phyloP scores from a whole-genome alignment of 2,888 invertebrate genomes.

The Dendrolimus pini region DNA sequence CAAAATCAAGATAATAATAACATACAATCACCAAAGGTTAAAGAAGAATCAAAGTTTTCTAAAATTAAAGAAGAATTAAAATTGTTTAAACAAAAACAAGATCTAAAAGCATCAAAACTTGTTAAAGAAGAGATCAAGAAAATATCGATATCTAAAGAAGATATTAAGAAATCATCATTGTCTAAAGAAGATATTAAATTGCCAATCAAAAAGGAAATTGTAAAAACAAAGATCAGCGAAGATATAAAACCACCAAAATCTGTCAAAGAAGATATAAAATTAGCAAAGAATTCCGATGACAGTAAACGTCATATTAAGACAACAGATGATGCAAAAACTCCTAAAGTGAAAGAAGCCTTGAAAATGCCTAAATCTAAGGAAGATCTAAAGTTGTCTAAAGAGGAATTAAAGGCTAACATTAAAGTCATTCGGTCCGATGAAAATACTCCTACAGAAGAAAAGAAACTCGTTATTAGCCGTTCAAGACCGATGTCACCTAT shows the following conservation, averaged over 20 bases:
- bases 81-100: conserved; percentile 9
- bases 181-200: neutral
- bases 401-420: conserved; percentile 2
- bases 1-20: neutral
- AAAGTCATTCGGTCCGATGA: conserved; percentile 2
- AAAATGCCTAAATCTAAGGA: neutral
- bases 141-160: neutral
- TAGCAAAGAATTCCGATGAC: neutral
- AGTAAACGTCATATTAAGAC: neutral
- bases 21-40: neutral
- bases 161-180: too few relatives aligned
- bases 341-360: neutral
- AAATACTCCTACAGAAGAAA: conserved; percentile 4
- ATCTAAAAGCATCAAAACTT: conserved; percentile 1
- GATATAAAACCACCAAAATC: neutral
- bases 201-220: neutral
- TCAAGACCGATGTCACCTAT: conserved; percentile 15
- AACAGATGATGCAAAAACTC: neutral
- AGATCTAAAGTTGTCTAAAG: neutral
- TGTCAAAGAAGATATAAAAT: neutral
- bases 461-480: conserved; percentile 10
- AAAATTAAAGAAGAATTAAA: neutral
- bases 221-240: neutral
- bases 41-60: conserved; percentile 7
- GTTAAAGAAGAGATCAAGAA: neutral